Percentiles rank a stretch among this genome's conserved stretches.
phyloP scores from a whole-genome alignment of 2,888 invertebrate genomes.

The Aplocera efformata region DNA sequence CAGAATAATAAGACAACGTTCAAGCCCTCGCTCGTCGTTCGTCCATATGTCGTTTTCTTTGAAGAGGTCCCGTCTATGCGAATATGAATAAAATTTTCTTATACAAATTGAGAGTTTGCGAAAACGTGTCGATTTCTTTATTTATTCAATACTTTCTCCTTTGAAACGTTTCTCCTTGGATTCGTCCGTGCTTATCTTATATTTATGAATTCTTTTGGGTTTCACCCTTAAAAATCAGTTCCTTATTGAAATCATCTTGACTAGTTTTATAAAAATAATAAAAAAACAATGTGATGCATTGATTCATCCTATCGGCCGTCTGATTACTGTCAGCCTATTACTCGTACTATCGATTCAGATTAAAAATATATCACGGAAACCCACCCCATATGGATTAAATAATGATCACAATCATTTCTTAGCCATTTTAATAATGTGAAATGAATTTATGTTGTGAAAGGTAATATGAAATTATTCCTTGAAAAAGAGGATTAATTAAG shows the following conservation, averaged over 20 bases:
- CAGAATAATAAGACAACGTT: constrained; percentile 52
- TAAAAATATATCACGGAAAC: too few species aligned
- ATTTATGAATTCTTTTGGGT: constrained; percentile 65
- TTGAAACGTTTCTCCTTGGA: constrained; percentile 62
- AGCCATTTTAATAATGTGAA: too few species aligned
- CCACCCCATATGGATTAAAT: too few species aligned
- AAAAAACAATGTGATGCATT: neutral
- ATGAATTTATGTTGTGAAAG: too few species aligned
- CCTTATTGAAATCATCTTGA: constrained; percentile 43
- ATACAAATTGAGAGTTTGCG: constrained; percentile 73
- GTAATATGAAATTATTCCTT: too few species aligned
- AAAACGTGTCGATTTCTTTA: constrained; percentile 77
- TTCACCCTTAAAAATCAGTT: constrained; percentile 52
- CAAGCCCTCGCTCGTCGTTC: constrained; percentile 52
- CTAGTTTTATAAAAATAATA: constrained; percentile 17
- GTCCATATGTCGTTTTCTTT: constrained; percentile 63
- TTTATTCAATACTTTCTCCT: constrained; percentile 74
- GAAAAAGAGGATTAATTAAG: too few species aligned
- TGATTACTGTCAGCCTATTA: too few species aligned
- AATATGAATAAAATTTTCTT: constrained; percentile 74
- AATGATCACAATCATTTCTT: too few species aligned
- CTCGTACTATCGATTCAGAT: too few species aligned
- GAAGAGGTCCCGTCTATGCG: constrained; percentile 59
- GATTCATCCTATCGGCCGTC: too few species aligned
- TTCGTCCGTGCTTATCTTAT: constrained; percentile 62